Evolutionary conservation across 1,140 invertebrate genomes (phyloP).

Genomic region (Dufourea novaeangliae): DNA sequence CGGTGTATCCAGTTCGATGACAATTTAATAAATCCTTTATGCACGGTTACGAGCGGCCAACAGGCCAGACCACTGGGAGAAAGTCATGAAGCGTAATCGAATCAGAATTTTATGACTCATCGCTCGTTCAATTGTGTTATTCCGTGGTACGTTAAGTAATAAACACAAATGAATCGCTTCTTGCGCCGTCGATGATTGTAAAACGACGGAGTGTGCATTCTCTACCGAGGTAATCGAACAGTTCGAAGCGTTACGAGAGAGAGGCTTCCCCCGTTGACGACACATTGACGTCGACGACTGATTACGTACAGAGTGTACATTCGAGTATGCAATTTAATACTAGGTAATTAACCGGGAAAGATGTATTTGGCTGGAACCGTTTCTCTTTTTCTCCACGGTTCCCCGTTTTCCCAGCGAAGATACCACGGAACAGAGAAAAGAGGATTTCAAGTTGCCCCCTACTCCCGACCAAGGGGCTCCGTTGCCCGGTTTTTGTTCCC

Average conservation of each 20-base stretch:
- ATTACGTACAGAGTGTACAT: too few species aligned
- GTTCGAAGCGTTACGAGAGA: too few species aligned
- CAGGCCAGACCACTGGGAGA: slow-evolving; percentile 11
- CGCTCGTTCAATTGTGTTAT: slow-evolving; percentile 39
- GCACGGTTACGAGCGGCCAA: slow-evolving; percentile 18
- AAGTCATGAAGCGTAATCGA: slow-evolving; percentile 44
- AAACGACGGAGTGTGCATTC: neutral
- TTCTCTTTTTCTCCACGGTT: neutral
- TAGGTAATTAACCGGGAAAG: neutral
- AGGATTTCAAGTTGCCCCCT: slow-evolving; percentile 17
- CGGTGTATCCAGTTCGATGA: slow-evolving; percentile 23
- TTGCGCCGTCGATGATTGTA: neutral
- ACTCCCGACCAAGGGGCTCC: too few species aligned
- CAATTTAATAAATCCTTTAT: slow-evolving; percentile 48
- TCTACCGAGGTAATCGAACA: neutral
- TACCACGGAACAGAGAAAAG: slow-evolving; percentile 1
- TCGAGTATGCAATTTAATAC: slow-evolving; percentile 1
- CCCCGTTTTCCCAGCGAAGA: neutral
- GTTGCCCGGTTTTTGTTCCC: neutral
- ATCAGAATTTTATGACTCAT: slow-evolving; percentile 55
- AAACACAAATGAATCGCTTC: slow-evolving; percentile 25
- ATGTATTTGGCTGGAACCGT: neutral
- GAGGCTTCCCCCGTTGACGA: too few species aligned
- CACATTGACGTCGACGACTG: too few species aligned
- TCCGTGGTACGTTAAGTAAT: slow-evolving; percentile 39